Percentiles rank a stretch among this genome's conserved stretches.
Evolutionary conservation across 1,140 invertebrate genomes (phyloP).

Genomic region (Hermetia illucens): DNA sequence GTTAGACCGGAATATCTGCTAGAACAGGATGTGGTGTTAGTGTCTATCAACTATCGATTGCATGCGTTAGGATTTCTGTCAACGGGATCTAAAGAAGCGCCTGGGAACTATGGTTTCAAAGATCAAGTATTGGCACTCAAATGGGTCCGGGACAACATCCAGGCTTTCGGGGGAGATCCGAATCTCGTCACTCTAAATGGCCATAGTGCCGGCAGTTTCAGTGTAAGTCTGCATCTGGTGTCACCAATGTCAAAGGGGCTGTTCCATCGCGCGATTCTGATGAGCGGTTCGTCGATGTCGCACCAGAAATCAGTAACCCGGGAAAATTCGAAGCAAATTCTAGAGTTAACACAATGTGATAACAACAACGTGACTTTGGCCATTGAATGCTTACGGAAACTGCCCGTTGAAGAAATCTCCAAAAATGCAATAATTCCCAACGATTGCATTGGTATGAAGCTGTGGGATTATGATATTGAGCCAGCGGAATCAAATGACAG

Average conservation of each 20-base stretch:
- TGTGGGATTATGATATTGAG: too few species aligned
- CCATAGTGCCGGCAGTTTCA: conserved; percentile 22
- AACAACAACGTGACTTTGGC: too few species aligned
- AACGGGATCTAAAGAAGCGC: conserved; percentile 24
- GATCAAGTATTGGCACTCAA: conserved; percentile 32
- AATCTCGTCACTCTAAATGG: conserved; percentile 25
- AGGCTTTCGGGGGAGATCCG: conserved; percentile 24
- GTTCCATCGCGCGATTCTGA: conserved; percentile 45
- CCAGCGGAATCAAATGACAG: too few species aligned
- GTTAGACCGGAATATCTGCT: conserved; percentile 44
- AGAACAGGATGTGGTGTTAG: conserved; percentile 44
- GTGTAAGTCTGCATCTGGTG: conserved; percentile 33
- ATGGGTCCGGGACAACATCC: conserved; percentile 28
- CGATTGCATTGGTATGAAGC: too few species aligned
- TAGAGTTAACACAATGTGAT: too few species aligned
- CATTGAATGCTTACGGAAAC: too few species aligned
- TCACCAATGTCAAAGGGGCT: conserved; percentile 36
- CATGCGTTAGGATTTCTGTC: conserved; percentile 44
- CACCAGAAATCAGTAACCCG: too few species aligned
- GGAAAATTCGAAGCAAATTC: too few species aligned
- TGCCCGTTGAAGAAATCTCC: too few species aligned
- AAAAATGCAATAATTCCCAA: too few species aligned
- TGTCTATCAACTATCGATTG: conserved; percentile 50
- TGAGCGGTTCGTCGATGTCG: conserved; percentile 51
- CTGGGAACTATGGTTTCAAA: conserved; percentile 39